phyloP scores from a whole-genome alignment of 2,113 vertebrate genomes.

The Microcebus ravelobensis region DNA sequence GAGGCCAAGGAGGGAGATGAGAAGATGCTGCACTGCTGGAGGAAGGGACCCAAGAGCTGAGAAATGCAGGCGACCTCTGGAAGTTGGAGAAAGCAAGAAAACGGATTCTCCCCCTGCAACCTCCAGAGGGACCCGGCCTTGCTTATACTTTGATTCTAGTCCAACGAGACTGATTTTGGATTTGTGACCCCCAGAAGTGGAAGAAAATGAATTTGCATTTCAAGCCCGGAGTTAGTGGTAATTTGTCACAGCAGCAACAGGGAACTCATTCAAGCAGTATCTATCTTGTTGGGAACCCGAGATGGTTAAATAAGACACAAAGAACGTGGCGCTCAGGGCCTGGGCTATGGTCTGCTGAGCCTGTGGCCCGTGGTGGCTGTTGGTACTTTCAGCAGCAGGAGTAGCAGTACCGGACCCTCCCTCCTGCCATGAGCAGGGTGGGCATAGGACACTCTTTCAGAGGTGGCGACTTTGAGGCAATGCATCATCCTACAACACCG shows the following conservation, averaged over 20 bases:
- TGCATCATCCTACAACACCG: accelerated
- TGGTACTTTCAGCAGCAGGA: neutral
- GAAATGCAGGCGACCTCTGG: neutral
- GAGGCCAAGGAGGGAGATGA: neutral
- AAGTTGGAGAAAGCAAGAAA: neutral
- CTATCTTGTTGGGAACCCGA: neutral
- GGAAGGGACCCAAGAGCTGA: neutral
- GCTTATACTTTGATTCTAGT: neutral
- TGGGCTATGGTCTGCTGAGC: neutral
- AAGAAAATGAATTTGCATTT: neutral
- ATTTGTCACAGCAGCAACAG: neutral
- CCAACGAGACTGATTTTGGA: neutral
- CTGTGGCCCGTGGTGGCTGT: neutral
- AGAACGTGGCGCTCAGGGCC: neutral
- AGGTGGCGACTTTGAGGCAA: no score
- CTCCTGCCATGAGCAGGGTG: neutral
- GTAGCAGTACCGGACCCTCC: no score
- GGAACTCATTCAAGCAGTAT: no score
- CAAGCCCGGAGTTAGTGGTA: neutral
- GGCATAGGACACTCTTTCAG: neutral
- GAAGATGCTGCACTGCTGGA: accelerated
- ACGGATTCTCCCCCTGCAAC: accelerated
- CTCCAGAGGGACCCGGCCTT: neutral
- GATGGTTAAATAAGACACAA: neutral
- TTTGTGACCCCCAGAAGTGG: neutral